A percentile compares a stretch with the other conserved stretches of the same genome.
Conservation (phyloP, 2,888 invertebrate species). For the Branchipolynoe longqiensis region DNA sequence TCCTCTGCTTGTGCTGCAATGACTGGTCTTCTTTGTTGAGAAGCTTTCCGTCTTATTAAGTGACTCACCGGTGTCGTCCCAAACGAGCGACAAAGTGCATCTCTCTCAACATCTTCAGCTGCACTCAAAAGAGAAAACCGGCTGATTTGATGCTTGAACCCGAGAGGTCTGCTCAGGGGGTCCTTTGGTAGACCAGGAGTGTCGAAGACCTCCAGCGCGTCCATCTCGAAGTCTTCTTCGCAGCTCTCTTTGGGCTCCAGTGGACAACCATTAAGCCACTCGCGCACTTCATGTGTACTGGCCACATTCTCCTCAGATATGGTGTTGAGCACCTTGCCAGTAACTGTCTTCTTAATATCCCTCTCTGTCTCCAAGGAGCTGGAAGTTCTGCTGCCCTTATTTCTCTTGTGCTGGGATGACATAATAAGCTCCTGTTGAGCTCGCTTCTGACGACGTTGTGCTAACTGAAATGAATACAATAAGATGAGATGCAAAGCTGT, state of each 20-base stretch:
- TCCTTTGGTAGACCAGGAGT: not conserved
- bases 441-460: too few species aligned
- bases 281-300: too few species aligned
- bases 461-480: too few species aligned
- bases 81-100: constrained; percentile 13
- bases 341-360: too few species aligned
- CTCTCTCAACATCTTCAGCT: not conserved
- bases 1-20: not conserved
- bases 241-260: not conserved
- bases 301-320: too few species aligned
- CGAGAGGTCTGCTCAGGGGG: too few species aligned
- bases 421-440: too few species aligned
- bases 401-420: too few species aligned
- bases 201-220: not conserved
- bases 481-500: too few species aligned
- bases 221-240: not conserved
- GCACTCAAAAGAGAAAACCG: not conserved
- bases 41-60: not conserved
- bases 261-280: not conserved
- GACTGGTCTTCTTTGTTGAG: not conserved
- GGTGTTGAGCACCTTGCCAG: too few species aligned
- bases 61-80: constrained; percentile 8
- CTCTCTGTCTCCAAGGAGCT: too few species aligned
- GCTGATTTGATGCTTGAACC: not conserved
- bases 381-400: too few species aligned